phyloP scores from a whole-genome alignment of 2,797 vertebrate species.

The Catamblyrhynchus diadema region DNA sequence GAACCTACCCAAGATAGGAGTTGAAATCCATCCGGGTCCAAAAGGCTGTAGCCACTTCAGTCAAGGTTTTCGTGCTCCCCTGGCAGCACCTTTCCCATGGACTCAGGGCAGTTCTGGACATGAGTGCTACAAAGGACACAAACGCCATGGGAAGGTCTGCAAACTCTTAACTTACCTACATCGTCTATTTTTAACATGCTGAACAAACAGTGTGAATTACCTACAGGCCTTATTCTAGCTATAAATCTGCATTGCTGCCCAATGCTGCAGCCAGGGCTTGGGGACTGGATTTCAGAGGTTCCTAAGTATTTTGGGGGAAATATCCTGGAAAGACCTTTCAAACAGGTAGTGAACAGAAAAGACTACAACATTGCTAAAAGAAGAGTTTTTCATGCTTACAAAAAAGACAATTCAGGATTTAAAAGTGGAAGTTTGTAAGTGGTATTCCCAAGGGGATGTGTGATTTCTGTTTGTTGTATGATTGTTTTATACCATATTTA shows the following conservation, averaged over 20 bases:
- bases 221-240: background rate
- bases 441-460: background rate
- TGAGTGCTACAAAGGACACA: background rate
- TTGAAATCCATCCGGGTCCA: background rate
- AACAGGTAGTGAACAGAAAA: background rate
- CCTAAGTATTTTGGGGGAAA: background rate
- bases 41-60: background rate
- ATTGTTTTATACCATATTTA: conserved; percentile 20
- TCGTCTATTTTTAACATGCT: background rate
- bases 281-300: background rate
- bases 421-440: background rate
- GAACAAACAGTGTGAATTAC: background rate
- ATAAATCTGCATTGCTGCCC: background rate
- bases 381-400: background rate
- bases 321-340: background rate
- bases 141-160: background rate
- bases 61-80: background rate
- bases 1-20: background rate
- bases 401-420: background rate
- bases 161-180: background rate
- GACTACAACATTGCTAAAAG: background rate
- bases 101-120: background rate
- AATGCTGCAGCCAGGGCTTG: accelerated
- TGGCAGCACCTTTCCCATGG: background rate
- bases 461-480: conserved; percentile 24